These are phyloP conservation scores for Pristis pectinata DNA, from an alignment of 2,797 vertebrate species.

Conservation along the genomic window DNA sequence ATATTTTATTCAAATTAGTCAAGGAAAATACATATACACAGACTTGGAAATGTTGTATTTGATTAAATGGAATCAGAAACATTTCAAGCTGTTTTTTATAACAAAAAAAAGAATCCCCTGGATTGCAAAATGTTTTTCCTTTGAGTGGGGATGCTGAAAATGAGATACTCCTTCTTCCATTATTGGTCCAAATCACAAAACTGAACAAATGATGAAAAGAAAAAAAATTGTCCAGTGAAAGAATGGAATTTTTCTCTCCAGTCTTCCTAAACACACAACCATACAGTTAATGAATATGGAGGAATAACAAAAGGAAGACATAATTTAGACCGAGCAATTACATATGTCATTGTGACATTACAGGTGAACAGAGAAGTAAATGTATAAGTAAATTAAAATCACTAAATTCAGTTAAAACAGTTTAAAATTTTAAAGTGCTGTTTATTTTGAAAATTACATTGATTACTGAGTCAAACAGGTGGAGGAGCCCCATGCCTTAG, in stretches of 20 bases:
- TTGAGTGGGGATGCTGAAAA: not conserved
- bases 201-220: not conserved
- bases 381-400: not conserved
- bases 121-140: not conserved
- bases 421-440: conserved; percentile 20
- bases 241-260: not conserved
- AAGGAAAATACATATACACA: not conserved
- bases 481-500: conserved; percentile 35
- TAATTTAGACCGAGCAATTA: not conserved
- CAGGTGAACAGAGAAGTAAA: not conserved
- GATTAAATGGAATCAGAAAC: not conserved
- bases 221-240: not conserved
- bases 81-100: too few relatives aligned
- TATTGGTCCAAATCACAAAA: not conserved
- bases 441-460: conserved; percentile 14
- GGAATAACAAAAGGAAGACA: not conserved
- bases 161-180: not conserved
- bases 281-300: not conserved
- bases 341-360: not conserved
- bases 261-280: not conserved
- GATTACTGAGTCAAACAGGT: conserved; percentile 38
- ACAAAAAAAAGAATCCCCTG: not conserved
- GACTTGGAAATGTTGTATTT: not conserved
- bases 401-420: not conserved
- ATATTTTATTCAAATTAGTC: not conserved